A percentile compares a stretch with the other conserved stretches of the same genome.
Conservation (phyloP, 2,797 vertebrate species). For the Sebastes hubbsi region DNA sequence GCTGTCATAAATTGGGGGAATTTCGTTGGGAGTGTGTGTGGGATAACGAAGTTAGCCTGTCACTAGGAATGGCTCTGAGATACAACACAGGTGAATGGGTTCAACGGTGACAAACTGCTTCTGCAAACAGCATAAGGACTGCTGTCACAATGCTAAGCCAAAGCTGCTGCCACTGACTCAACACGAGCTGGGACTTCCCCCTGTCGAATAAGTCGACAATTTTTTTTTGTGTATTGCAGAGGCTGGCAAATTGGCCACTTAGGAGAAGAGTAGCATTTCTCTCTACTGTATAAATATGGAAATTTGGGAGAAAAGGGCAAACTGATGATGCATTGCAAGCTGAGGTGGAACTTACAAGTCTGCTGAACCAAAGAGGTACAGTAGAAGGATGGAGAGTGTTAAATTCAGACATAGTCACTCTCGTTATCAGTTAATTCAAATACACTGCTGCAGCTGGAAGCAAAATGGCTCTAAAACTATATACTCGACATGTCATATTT, state of each 20-base stretch:
- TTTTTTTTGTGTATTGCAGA: slow-evolving; percentile 24
- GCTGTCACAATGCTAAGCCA: slow-evolving; percentile 47
- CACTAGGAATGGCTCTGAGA: slow-evolving; percentile 54
- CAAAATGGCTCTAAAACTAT: not conserved
- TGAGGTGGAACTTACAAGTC: slow-evolving; percentile 10
- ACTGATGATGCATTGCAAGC: slow-evolving; percentile 39
- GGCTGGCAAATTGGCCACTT: slow-evolving; percentile 57
- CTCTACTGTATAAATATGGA: slow-evolving; percentile 52
- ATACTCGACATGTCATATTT: not conserved
- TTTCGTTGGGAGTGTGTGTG: slow-evolving; percentile 43
- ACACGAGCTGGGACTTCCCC: slow-evolving; percentile 24
- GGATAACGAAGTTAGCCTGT: slow-evolving; percentile 71
- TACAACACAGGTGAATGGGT: slow-evolving; percentile 47
- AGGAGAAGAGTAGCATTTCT: slow-evolving; percentile 24
- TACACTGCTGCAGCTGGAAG: not conserved
- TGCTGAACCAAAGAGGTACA: not conserved
- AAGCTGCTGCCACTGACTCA: slow-evolving; percentile 35
- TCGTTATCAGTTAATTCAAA: not conserved
- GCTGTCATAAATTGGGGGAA: slow-evolving; percentile 65
- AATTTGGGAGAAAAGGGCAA: slow-evolving; percentile 44
- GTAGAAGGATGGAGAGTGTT: not conserved
- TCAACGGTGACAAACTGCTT: slow-evolving; percentile 64
- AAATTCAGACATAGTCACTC: not conserved
- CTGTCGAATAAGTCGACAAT: slow-evolving; percentile 26
- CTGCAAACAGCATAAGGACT: slow-evolving; percentile 47